Percentiles rank a stretch among this genome's conserved stretches.
phyloP scores from a whole-genome alignment of 2,888 invertebrate species.

The Uloborus plumipes region DNA sequence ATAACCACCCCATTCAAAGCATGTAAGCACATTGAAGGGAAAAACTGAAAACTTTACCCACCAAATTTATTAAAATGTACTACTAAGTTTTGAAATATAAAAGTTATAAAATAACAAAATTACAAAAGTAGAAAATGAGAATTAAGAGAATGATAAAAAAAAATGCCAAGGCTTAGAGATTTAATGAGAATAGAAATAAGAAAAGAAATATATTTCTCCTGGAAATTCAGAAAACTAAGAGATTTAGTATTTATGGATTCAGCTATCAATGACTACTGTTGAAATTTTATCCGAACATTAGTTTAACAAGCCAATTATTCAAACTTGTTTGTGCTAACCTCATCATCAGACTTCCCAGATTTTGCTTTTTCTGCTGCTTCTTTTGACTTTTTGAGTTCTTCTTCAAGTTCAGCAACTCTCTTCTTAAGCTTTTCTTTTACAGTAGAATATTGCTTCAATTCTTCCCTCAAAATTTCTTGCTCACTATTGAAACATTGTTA shows the following conservation, averaged over 20 bases:
- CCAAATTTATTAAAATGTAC: too few relatives aligned
- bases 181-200: background rate
- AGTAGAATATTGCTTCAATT: slow-evolving; percentile 86
- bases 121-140: too few relatives aligned
- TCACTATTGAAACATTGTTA: slow-evolving; percentile 70
- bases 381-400: slow-evolving; percentile 88
- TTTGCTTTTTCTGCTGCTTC: slow-evolving; percentile 79
- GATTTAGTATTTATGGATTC: background rate
- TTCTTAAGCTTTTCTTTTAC: slow-evolving; percentile 86
- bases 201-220: background rate
- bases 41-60: too few relatives aligned
- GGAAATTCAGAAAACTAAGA: background rate
- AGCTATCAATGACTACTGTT: too few relatives aligned
- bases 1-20: too few relatives aligned
- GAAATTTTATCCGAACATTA: too few relatives aligned
- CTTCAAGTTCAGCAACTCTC: slow-evolving; percentile 85
- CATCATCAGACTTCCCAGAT: slow-evolving; percentile 75
- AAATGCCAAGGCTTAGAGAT: background rate
- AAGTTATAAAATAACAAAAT: too few relatives aligned
- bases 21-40: too few relatives aligned
- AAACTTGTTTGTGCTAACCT: slow-evolving; percentile 68
- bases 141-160: too few relatives aligned
- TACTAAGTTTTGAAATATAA: too few relatives aligned
- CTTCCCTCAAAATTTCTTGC: slow-evolving; percentile 92
- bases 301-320: too few relatives aligned